phyloP scores from a whole-genome alignment of 2,797 vertebrate species.

The Lithobates pipiens region DNA sequence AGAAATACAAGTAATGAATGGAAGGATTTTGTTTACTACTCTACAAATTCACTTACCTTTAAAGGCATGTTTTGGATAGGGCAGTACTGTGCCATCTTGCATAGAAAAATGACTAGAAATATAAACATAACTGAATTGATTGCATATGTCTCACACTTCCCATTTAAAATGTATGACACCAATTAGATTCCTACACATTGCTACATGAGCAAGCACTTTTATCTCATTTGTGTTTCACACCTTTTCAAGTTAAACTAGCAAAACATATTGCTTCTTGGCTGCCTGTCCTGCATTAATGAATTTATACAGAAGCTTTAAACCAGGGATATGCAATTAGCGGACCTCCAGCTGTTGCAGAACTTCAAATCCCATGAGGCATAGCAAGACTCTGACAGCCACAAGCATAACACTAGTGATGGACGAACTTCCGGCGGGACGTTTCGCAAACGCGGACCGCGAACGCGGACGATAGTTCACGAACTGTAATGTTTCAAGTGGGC shows the following conservation, averaged over 20 bases:
- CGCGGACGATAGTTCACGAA: too few relatives aligned
- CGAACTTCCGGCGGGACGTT: too few relatives aligned
- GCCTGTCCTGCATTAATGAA: slow-evolving; percentile 44
- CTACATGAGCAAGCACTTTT: slow-evolving; percentile 55
- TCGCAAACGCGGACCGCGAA: too few relatives aligned
- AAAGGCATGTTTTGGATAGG: slow-evolving; percentile 25
- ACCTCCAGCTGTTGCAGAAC: too few relatives aligned
- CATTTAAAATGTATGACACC: slow-evolving; percentile 58
- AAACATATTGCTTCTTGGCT: slow-evolving; percentile 54
- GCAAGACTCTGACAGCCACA: too few relatives aligned
- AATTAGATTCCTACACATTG: slow-evolving; percentile 61
- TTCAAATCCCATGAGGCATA: too few relatives aligned
- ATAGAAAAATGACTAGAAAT: slow-evolving; percentile 14
- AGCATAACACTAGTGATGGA: too few relatives aligned
- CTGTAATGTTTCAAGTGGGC: too few relatives aligned
- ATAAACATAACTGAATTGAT: slow-evolving; percentile 44
- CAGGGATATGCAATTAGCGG: too few relatives aligned
- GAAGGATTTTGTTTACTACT: slow-evolving; percentile 21
- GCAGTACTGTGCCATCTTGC: slow-evolving; percentile 24
- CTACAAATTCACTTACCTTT: slow-evolving; percentile 15
- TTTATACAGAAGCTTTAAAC: slow-evolving; percentile 19
- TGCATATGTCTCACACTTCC: slow-evolving; percentile 57
- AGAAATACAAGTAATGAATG: slow-evolving; percentile 6
- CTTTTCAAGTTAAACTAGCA: slow-evolving; percentile 59
- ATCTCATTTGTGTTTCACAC: slow-evolving; percentile 60